Evolutionary conservation across 2,797 vertebrate species (phyloP).

Genomic region (Sternarchorhynchus goeldii): DNA sequence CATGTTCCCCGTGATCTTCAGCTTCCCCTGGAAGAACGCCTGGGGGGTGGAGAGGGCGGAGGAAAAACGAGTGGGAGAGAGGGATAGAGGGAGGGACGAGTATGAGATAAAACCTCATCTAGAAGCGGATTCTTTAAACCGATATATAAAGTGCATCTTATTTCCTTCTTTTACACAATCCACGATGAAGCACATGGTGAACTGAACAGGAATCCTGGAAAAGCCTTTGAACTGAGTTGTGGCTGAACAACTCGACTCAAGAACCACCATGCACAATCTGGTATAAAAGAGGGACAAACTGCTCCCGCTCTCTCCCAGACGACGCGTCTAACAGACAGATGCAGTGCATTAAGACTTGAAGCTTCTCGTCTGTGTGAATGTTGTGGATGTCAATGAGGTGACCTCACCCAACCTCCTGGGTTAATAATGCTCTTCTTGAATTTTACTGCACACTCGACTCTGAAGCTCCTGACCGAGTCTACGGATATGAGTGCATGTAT

Average conservation of each 20-base stretch:
- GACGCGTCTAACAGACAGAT: too few species aligned
- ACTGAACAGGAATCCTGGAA: not conserved
- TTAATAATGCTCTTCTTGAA: too few species aligned
- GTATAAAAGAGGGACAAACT: too few species aligned
- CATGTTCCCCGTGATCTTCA: conserved; percentile 95
- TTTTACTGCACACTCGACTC: too few species aligned
- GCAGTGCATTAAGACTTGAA: too few species aligned
- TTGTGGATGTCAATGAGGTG: too few species aligned
- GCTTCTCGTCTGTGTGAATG: too few species aligned
- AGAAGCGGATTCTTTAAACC: not conserved
- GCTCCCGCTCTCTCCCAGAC: too few species aligned
- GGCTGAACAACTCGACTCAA: not conserved
- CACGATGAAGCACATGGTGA: not conserved
- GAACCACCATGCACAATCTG: too few species aligned
- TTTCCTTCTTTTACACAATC: not conserved
- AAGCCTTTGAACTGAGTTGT: not conserved
- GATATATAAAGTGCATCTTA: not conserved
- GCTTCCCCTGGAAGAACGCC: conserved; percentile 96
- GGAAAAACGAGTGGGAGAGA: not conserved
- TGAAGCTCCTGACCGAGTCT: too few species aligned
- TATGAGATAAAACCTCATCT: not conserved
- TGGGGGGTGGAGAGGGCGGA: conserved; percentile 60
- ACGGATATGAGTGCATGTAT: too few species aligned
- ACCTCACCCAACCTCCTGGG: too few species aligned
- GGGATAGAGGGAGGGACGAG: not conserved